Conservation (phyloP, 2,888 invertebrate genomes). For the Andrena trimmerana region DNA sequence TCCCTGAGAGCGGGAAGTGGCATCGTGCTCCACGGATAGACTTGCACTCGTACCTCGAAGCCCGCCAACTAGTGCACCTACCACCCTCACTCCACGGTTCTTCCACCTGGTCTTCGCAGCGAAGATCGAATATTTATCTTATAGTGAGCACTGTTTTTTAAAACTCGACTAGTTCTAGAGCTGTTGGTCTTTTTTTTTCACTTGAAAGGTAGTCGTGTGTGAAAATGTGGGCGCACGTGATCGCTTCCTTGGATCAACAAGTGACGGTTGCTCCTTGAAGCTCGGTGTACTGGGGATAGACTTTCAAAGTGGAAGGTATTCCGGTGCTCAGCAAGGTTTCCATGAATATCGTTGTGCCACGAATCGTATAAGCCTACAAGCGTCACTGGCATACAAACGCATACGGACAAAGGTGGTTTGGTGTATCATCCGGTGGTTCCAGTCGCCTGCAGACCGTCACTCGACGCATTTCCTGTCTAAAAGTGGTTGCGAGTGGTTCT, state of each 20-base stretch:
- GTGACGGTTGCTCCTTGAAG: conserved; percentile 17
- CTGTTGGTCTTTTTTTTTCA: background rate
- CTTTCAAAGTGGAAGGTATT: conserved; percentile 30
- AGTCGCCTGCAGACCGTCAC: conserved; percentile 72
- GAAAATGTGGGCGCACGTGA: conserved; percentile 15
- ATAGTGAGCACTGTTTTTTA: background rate
- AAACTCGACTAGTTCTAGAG: background rate
- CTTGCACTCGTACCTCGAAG: background rate
- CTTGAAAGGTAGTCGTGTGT: background rate
- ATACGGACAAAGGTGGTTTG: conserved; percentile 20
- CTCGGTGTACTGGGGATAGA: background rate
- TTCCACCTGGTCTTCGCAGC: too few species aligned
- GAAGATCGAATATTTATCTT: too few species aligned
- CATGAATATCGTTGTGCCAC: conserved; percentile 47
- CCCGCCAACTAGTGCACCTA: background rate
- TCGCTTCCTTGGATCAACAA: conserved; percentile 37
- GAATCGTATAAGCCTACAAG: conserved; percentile 6
- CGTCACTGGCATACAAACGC: conserved; percentile 8
- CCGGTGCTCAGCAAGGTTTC: conserved; percentile 30
- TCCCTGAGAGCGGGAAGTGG: background rate
- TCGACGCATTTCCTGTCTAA: conserved; percentile 69
- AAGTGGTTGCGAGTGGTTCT: conserved; percentile 61
- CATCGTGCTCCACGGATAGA: background rate
- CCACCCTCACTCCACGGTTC: background rate
- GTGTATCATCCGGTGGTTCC: conserved; percentile 53